Evolutionary conservation across 2,113 vertebrate genomes (phyloP).

Genomic region (Lycaon pictus): DNA sequence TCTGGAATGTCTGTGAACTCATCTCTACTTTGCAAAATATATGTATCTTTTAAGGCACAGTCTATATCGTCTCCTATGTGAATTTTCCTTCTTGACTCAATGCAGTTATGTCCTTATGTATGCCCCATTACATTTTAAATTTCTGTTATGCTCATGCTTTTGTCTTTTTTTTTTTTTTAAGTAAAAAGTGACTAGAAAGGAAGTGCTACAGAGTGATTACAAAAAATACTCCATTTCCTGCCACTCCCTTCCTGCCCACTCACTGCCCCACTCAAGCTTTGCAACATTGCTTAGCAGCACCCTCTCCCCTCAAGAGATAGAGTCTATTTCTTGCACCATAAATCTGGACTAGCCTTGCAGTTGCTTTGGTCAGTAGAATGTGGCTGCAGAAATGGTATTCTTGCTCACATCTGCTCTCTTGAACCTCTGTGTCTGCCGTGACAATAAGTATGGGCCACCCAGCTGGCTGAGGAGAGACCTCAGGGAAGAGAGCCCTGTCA

Average conservation of each 20-base stretch:
- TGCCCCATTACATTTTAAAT: neutral
- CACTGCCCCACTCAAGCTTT: neutral
- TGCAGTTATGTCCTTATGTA: neutral
- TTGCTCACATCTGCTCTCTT: neutral
- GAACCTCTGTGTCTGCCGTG: neutral
- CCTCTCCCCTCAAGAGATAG: neutral
- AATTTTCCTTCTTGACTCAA: neutral
- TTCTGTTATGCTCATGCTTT: neutral
- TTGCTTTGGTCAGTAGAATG: neutral
- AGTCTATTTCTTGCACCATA: neutral
- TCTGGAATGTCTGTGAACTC: neutral
- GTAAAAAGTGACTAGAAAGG: neutral
- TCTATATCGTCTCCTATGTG: neutral
- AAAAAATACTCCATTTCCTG: neutral
- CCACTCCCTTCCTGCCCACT: no score
- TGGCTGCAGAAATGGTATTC: neutral
- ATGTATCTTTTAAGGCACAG: neutral
- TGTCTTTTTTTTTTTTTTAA: neutral
- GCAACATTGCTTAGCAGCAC: neutral
- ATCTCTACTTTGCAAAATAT: neutral
- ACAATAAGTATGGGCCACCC: neutral
- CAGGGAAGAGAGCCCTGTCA: neutral
- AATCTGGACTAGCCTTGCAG: neutral
- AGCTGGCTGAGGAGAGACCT: neutral
- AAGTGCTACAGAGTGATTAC: neutral